These are phyloP conservation scores for Dryocosmus kuriphilus DNA, from an alignment of 2,888 invertebrate genomes.

Conservation along the genomic window DNA sequence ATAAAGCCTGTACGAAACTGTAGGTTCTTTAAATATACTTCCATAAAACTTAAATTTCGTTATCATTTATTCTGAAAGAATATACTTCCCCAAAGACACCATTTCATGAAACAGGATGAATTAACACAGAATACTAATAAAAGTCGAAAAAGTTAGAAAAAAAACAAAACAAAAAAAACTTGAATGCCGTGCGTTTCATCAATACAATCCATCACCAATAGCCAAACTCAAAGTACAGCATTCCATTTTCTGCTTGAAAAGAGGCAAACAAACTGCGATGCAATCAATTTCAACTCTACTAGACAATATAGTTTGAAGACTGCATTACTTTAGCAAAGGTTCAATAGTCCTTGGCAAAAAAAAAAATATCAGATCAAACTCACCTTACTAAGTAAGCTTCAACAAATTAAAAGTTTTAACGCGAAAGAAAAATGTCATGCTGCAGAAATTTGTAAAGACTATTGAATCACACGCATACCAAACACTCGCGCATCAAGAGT, in stretches of 20 bases:
- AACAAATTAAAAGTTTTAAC: conserved; percentile 34
- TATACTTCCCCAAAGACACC: conserved; percentile 59
- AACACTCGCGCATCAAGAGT: conserved; percentile 56
- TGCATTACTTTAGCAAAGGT: conserved; percentile 40
- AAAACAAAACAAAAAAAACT: conserved; percentile 5
- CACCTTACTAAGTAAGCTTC: conserved; percentile 44
- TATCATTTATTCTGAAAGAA: conserved; percentile 46
- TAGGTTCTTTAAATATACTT: background rate
- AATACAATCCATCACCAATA: conserved; percentile 72
- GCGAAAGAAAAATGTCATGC: conserved; percentile 40
- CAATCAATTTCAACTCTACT: conserved; percentile 51
- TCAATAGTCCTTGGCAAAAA: conserved; percentile 24
- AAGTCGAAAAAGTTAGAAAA: conserved; percentile 44
- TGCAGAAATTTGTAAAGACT: conserved; percentile 40
- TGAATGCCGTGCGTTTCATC: conserved; percentile 51
- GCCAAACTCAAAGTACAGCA: conserved; percentile 47
- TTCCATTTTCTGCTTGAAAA: conserved; percentile 50
- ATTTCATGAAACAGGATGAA: conserved; percentile 28
- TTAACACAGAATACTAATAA: conserved; percentile 44
- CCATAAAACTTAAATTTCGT: background rate
- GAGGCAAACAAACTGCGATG: conserved; percentile 64
- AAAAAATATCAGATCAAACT: conserved; percentile 37
- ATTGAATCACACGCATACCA: conserved; percentile 51
- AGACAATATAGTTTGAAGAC: conserved; percentile 51
- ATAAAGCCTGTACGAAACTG: background rate